Base-by-base conservation (phyloP, 2,888 invertebrate species). In the Cheilosia vulpina region DNA sequence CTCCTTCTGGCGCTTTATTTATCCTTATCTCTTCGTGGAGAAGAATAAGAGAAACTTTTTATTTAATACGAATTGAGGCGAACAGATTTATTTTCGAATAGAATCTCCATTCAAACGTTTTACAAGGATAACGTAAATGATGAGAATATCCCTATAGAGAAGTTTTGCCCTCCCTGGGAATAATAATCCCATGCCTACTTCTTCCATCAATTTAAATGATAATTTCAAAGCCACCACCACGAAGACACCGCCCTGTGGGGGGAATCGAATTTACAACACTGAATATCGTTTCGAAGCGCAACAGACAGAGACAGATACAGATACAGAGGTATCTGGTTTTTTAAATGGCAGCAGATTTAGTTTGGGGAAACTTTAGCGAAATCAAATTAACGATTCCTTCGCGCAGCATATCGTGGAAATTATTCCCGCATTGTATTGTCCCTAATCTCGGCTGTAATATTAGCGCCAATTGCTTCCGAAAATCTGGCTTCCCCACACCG, bases 351-450 rank as follows among this genome's bases (percentile, higher is more conserved):
- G 41, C 63, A 58, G 66, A 80, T 71, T 79, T 75, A 71, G 79
- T 71, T 71, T 13, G 38, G 31, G 27, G 75, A 43, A 80, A 84
- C 79, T 53, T 79, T 84, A 76, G 71, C 71, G 76, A 84, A 84
- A 84, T 79, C 79, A 79, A 75, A 84, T 84, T 84, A 84, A 84
- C 69, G 71, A 84, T 71, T 84, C 80, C 84, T 84, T 76, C 65
- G 84, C 80, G 84, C 66, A 71, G 65, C 75, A 71, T 84, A 80
- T 80, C 84, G 79, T 63, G 53, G 69, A 69, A 58, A 71, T 76
- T 80, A 71, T 76, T 80, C 75, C 71, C 79, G 38, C 38, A 75
- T 80, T 76, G 75, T 75, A 55, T 58, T 45, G 76, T 75, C 69
- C 75, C 79, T 84, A 79, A 84, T 84, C 84, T 84, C 55, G 38